A percentile compares a stretch with the other conserved stretches of the same genome.
phyloP scores from a whole-genome alignment of 2,797 vertebrate species.

The Hozukius guyotensis region DNA sequence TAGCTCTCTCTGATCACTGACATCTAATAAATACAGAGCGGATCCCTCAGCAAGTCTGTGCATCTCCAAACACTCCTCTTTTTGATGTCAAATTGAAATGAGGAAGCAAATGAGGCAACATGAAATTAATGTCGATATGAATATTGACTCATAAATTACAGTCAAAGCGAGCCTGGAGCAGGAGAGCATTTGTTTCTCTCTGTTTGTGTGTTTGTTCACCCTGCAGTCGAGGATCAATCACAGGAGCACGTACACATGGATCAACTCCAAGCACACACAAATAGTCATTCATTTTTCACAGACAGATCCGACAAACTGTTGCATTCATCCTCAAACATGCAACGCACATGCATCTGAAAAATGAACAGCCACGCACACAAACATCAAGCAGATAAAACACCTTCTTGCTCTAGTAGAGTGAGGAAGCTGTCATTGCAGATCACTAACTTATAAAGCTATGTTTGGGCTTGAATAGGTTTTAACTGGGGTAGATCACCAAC shows the following conservation, averaged over 20 bases:
- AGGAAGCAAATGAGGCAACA: conserved; percentile 12
- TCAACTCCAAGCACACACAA: background rate
- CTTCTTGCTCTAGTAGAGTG: too few species aligned
- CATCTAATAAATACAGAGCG: background rate
- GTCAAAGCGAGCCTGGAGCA: background rate
- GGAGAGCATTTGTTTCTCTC: conserved; percentile 3
- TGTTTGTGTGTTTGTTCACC: conserved; percentile 6
- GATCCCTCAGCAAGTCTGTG: background rate
- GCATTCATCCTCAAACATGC: background rate
- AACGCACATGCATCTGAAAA: background rate
- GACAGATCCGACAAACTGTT: background rate
- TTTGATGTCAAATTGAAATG: conserved; percentile 9
- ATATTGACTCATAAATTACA: conserved; percentile 16
- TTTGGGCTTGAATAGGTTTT: too few species aligned
- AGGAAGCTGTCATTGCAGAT: too few species aligned
- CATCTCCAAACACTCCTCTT: background rate
- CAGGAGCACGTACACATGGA: background rate
- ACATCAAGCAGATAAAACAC: too few species aligned
- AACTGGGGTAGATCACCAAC: too few species aligned
- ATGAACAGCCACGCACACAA: too few species aligned
- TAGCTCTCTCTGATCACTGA: background rate
- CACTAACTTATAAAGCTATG: too few species aligned
- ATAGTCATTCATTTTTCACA: background rate
- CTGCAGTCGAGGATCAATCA: conserved; percentile 7
- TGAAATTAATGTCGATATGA: conserved; percentile 20